Evolutionary conservation across 2,797 vertebrate genomes (phyloP).

Genomic region (Diceros bicornis): DNA sequence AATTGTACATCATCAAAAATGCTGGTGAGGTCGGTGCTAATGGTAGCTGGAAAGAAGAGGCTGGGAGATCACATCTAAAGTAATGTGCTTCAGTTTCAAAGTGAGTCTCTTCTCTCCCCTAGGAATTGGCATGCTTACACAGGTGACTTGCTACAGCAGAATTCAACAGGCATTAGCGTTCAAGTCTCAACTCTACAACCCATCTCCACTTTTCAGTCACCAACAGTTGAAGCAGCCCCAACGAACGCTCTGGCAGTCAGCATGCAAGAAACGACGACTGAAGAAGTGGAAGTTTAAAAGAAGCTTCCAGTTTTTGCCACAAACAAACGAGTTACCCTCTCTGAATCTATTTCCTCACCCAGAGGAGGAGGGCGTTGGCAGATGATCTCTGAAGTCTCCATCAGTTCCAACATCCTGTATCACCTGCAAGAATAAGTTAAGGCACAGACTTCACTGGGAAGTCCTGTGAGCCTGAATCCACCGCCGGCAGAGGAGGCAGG

Average conservation of each 20-base stretch:
- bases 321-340: neutral
- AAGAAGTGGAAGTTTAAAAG: neutral
- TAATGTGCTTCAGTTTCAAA: neutral
- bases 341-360: neutral
- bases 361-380: neutral
- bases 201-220: neutral
- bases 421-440: neutral
- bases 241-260: neutral
- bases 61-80: neutral
- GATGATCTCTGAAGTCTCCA: neutral
- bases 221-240: neutral
- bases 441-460: neutral
- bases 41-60: neutral
- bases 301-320: neutral
- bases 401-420: neutral
- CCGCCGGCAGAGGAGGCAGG: neutral
- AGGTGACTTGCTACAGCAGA: neutral
- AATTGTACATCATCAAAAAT: neutral
- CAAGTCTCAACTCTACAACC: slow-evolving; percentile 33
- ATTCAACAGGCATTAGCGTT: neutral
- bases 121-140: neutral
- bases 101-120: neutral
- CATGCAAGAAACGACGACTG: neutral
- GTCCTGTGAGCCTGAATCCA: neutral
- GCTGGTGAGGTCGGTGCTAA: neutral